Percentiles rank a stretch among this genome's conserved stretches.
phyloP scores from a whole-genome alignment of 2,888 invertebrate genomes.

The Aspidiotus rigidus region DNA sequence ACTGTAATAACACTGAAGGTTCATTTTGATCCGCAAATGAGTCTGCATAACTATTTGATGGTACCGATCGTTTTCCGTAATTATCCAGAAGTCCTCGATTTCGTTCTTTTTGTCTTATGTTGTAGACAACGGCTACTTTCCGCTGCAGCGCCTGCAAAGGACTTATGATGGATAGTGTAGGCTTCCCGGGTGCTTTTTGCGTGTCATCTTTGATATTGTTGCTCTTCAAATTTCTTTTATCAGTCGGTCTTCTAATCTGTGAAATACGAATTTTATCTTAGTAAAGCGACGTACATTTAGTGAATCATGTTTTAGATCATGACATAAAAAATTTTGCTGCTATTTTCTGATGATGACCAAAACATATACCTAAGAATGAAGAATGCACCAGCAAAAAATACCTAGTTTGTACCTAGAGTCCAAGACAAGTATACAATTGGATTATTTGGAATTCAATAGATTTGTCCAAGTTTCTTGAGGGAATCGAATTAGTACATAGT shows the following conservation, averaged over 20 bases:
- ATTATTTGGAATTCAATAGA: too few species aligned
- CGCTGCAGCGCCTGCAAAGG: slow-evolving; percentile 22
- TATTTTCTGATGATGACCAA: too few species aligned
- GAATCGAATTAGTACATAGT: too few species aligned
- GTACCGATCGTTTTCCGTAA: slow-evolving; percentile 18
- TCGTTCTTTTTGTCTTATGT: slow-evolving; percentile 18
- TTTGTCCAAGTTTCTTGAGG: too few species aligned
- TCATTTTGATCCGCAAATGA: slow-evolving; percentile 1
- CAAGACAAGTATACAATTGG: too few species aligned
- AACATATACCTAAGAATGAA: too few species aligned
- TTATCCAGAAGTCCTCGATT: slow-evolving; percentile 15
- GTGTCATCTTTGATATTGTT: slow-evolving; percentile 21
- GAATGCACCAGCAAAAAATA: too few species aligned
- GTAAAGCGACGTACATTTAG: too few species aligned
- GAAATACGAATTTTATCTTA: neutral
- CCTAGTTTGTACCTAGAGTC: too few species aligned
- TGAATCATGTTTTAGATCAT: too few species aligned
- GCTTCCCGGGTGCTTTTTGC: slow-evolving; percentile 19
- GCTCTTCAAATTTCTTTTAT: slow-evolving; percentile 15
- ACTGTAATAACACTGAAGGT: neutral
- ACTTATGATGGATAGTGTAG: slow-evolving; percentile 21
- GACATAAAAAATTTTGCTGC: too few species aligned
- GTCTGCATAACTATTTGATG: neutral
- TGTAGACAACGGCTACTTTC: slow-evolving; percentile 27
- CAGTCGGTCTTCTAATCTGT: slow-evolving; percentile 11